A percentile compares a stretch with the other conserved stretches of the same genome.
Evolutionary conservation across 2,113 vertebrate species (phyloP).

Genomic region (Otocyon megalotis): DNA sequence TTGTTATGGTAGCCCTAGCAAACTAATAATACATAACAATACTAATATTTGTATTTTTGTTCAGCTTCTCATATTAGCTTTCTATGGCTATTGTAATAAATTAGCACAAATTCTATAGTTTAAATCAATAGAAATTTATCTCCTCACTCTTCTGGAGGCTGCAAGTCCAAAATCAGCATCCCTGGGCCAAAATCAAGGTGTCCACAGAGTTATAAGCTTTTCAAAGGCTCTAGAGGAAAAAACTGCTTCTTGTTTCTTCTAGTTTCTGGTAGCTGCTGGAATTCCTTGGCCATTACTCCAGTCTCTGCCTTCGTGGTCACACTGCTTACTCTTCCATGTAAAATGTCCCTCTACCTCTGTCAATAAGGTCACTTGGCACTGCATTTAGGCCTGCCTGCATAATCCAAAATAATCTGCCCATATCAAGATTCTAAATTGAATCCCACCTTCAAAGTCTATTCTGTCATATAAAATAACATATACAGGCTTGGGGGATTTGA

Average conservation of each 20-base stretch:
- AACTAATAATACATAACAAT: not conserved
- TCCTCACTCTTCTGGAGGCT: not conserved
- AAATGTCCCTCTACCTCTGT: not conserved
- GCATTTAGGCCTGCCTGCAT: not conserved
- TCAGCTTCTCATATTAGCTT: not conserved
- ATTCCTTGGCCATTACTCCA: not conserved
- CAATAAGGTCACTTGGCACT: not conserved
- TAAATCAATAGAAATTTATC: conserved; percentile 3
- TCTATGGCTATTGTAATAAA: not conserved
- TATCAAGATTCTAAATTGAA: not conserved
- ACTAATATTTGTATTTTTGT: not conserved
- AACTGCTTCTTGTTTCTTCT: not conserved
- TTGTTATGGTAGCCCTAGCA: not conserved
- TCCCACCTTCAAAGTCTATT: not conserved
- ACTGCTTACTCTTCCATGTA: not conserved
- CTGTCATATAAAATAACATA: not conserved
- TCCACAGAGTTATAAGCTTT: not conserved
- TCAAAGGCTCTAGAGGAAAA: not conserved
- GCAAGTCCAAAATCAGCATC: conserved; percentile 9
- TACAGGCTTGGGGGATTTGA: not conserved
- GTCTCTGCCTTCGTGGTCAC: not conserved
- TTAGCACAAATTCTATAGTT: not conserved
- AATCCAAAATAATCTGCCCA: not conserved
- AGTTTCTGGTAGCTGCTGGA: not conserved
- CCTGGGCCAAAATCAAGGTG: not conserved